phyloP scores from a whole-genome alignment of 2,797 vertebrate genomes.

The Pseudomugil tenellus region DNA sequence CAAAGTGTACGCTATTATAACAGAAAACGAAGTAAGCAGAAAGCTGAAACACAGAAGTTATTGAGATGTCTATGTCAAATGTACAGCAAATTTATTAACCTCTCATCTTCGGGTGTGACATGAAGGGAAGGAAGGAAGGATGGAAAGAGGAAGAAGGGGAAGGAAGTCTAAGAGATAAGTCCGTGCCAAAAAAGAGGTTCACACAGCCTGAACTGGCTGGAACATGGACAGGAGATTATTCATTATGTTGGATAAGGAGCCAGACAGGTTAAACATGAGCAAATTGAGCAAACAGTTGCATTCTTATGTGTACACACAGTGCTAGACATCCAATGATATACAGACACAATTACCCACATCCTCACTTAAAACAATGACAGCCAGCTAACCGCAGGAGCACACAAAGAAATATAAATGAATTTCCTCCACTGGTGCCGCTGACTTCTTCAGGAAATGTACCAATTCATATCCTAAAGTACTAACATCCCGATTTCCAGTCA shows the following conservation, averaged over 20 bases:
- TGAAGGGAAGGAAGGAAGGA: constrained; percentile 83
- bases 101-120: constrained; percentile 71
- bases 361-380: constrained; percentile 68
- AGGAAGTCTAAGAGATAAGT: constrained; percentile 79
- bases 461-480: constrained; percentile 78
- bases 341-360: constrained; percentile 72
- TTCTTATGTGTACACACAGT: constrained; percentile 38
- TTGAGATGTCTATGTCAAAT: constrained; percentile 64
- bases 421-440: constrained; percentile 19
- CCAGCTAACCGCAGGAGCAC: constrained; percentile 31
- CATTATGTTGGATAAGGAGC: constrained; percentile 74
- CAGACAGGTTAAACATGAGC: constrained; percentile 73
- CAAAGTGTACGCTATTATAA: constrained; percentile 5
- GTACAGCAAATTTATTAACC: constrained; percentile 65
- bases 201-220: constrained; percentile 71
- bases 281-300: constrained; percentile 53
- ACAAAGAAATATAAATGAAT: constrained; percentile 57
- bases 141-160: constrained; percentile 80
- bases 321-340: constrained; percentile 59
- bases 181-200: constrained; percentile 77
- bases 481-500: constrained; percentile 76
- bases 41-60: constrained; percentile 45
- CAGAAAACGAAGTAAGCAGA: constrained; percentile 6
- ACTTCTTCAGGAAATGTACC: constrained; percentile 73
- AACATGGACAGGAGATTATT: constrained; percentile 72